phyloP scores from a whole-genome alignment of 2,888 invertebrate genomes.

The Lithophane socia region DNA sequence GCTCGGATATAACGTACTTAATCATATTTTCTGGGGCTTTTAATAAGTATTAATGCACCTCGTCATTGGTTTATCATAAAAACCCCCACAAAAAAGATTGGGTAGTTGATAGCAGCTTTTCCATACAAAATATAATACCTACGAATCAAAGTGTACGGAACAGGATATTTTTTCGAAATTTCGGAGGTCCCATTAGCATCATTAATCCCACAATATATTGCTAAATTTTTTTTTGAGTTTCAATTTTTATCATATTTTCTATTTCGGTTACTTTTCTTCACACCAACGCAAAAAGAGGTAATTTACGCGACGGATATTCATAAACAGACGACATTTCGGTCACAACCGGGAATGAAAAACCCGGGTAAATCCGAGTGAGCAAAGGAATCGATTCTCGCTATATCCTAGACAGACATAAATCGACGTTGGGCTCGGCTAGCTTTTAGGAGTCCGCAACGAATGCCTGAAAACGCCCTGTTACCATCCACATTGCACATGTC shows the following conservation, averaged over 20 bases:
- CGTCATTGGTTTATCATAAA: background rate
- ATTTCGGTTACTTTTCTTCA: background rate
- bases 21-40: background rate
- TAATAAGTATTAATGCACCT: conserved; percentile 2
- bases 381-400: conserved; percentile 64
- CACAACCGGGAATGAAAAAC: conserved; percentile 41
- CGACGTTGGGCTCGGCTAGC: conserved; percentile 49
- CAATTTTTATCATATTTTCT: background rate
- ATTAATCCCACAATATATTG: background rate
- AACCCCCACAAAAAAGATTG: too few species aligned
- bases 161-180: too few species aligned
- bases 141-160: too few species aligned
- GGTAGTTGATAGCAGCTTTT: too few species aligned
- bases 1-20: background rate
- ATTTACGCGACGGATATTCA: conserved; percentile 29
- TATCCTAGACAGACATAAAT: conserved; percentile 65
- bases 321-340: conserved; percentile 44
- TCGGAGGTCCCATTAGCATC: too few species aligned
- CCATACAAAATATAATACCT: too few species aligned
- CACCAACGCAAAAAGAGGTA: background rate
- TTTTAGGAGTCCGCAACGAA: conserved; percentile 32
- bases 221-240: background rate
- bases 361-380: conserved; percentile 53
- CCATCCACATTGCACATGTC: background rate
- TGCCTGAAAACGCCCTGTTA: background rate